Base-by-base conservation (phyloP, 2,888 invertebrate genomes). In the Dendrolimus pini region DNA sequence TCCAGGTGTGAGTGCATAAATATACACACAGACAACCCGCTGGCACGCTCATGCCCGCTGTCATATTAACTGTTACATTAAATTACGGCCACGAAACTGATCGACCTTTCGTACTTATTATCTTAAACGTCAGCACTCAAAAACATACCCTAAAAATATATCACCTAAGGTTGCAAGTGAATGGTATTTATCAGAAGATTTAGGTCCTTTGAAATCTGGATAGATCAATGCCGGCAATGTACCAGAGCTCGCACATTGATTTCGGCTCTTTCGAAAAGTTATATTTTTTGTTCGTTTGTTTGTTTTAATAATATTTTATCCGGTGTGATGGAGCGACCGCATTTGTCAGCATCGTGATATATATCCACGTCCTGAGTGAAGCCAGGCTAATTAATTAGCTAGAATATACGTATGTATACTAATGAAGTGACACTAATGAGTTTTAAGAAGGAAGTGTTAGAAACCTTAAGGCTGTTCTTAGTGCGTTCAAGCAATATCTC, bases 1-100 rank as follows among this genome's bases (percentile, higher is more conserved):
- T 89, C 90, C 89, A 89, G 86, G 90, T 89, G 90, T 84, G 89
- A 89, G 80, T 85, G 83, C 89, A 89, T 90, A 89, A 89, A 89
- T 89, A 88, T 88, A 78, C 80, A 81, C 80, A 78, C 79, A 74
- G 87, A 74, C 87, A 81, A 88, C 89, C 89, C 89, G 89, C 89
- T 89, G 89, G 87, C 84, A 81, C 72, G 81, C 86, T 86, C 89
- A 86, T 82, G 87, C 85, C 80, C 72, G 87, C 90, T 90, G 90
- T 90, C 90, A 89, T 89, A 90, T 89, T 89, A 90, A 89, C 89
- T 90, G 89, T 89, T 87, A 89, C 89, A 87, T 90, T 90, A 90
- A 90, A 90, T 90, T 90, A 90, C 89, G 79, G 78, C 83, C 82
- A 77, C 82, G 69, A 76, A 87, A 83, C 81, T 74, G 80, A 81